Evolutionary conservation across 2,113 vertebrate species (phyloP).

Genomic region (Antechinus flavipes): DNA sequence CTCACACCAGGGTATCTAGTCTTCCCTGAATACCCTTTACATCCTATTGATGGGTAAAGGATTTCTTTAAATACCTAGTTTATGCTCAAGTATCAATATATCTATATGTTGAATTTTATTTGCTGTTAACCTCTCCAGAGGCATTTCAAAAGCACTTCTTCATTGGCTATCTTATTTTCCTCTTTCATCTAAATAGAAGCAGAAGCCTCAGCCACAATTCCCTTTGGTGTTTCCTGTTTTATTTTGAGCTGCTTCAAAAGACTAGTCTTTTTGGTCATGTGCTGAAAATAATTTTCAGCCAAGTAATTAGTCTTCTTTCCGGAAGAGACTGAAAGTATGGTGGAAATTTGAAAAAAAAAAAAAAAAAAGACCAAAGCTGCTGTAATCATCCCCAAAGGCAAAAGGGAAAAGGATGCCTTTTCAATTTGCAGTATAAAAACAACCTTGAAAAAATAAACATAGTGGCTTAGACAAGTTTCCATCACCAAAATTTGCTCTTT

Average conservation of each 20-base stretch:
- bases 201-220: slow-evolving; percentile 8
- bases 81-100: neutral
- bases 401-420: slow-evolving; percentile 61
- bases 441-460: slow-evolving; percentile 64
- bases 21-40: neutral
- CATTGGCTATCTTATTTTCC: slow-evolving; percentile 36
- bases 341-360: slow-evolving; percentile 33
- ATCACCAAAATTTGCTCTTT: slow-evolving; percentile 42
- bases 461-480: slow-evolving; percentile 47
- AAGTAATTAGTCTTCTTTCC: slow-evolving; percentile 38
- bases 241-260: slow-evolving; percentile 66
- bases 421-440: slow-evolving; percentile 56
- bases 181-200: slow-evolving; percentile 28
- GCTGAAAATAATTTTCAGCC: slow-evolving; percentile 63
- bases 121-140: slow-evolving; percentile 46
- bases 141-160: slow-evolving; percentile 21
- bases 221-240: slow-evolving; percentile 62
- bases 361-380: slow-evolving; percentile 34
- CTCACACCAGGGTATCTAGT: neutral
- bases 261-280: slow-evolving; percentile 23
- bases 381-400: slow-evolving; percentile 44
- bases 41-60: neutral
- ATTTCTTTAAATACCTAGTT: slow-evolving; percentile 4
- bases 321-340: slow-evolving; percentile 47
- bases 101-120: neutral